Conservation (phyloP, 2,797 vertebrate species). For the Gila robusta region DNA sequence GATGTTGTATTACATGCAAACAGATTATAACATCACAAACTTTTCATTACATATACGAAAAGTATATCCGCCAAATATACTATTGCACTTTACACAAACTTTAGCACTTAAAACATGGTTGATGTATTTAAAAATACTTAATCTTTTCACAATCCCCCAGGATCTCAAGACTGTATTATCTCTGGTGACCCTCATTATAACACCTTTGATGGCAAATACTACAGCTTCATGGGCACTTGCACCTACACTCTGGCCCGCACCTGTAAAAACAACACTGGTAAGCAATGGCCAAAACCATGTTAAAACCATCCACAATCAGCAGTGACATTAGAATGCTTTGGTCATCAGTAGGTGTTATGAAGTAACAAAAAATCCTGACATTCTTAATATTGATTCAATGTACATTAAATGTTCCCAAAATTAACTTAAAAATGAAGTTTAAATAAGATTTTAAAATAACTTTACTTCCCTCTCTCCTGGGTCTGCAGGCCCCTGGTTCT, state of each 20-base stretch:
- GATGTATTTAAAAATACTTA: neutral
- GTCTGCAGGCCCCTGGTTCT: slow-evolving; percentile 81
- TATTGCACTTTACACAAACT: neutral
- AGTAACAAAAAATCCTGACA: neutral
- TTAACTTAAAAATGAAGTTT: neutral
- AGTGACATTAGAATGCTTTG: neutral
- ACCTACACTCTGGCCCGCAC: slow-evolving; percentile 83
- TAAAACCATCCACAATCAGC: neutral
- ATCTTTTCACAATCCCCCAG: slow-evolving; percentile 58
- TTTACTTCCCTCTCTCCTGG: neutral
- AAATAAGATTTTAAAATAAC: neutral
- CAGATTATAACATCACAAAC: neutral
- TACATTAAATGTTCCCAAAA: no score
- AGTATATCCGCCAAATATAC: neutral
- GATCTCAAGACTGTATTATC: slow-evolving; percentile 81
- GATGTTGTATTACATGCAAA: no score
- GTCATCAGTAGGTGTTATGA: neutral
- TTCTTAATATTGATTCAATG: no score
- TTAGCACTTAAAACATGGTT: neutral
- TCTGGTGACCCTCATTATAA: slow-evolving; percentile 91
- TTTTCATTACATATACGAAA: neutral
- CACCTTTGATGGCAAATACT: slow-evolving; percentile 87
- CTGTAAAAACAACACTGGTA: slow-evolving; percentile 81
- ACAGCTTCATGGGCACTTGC: slow-evolving; percentile 86
- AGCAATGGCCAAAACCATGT: neutral